These are phyloP conservation scores for Nansenia antarctica DNA, from an alignment of 2,113 vertebrate species.

Conservation along the genomic window DNA sequence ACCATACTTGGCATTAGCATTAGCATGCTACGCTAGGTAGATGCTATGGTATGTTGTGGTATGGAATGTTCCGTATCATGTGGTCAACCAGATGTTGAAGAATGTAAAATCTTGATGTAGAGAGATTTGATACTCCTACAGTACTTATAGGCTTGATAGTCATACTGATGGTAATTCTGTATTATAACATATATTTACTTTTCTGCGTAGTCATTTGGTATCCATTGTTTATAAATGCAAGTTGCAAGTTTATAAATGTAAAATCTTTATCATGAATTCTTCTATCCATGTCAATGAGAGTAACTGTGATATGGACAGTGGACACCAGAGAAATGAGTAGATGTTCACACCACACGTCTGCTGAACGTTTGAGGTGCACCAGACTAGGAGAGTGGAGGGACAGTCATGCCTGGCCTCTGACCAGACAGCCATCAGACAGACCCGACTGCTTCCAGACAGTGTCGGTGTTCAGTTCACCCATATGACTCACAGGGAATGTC, in stretches of 20 bases:
- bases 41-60: not conserved
- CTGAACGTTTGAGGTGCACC: not conserved
- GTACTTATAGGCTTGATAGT: not conserved
- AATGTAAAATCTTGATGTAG: not conserved
- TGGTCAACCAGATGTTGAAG: not conserved
- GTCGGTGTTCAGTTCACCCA: slow-evolving; percentile 40
- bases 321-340: not conserved
- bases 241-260: not conserved
- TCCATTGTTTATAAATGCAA: not conserved
- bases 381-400: slow-evolving; percentile 37
- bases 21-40: not conserved
- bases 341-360: not conserved
- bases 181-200: not conserved
- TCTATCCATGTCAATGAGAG: not conserved
- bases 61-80: too few species aligned
- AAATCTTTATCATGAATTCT: not conserved
- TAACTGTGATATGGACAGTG: not conserved
- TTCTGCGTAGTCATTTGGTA: not conserved
- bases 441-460: slow-evolving; percentile 26
- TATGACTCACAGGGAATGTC: slow-evolving; percentile 54
- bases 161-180: not conserved
- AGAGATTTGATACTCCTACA: not conserved
- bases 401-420: slow-evolving; percentile 36
- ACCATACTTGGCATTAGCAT: not conserved
- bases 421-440: slow-evolving; percentile 19